Conservation (phyloP, 23 tunicate species). For the Ciona savignyi region DNA sequence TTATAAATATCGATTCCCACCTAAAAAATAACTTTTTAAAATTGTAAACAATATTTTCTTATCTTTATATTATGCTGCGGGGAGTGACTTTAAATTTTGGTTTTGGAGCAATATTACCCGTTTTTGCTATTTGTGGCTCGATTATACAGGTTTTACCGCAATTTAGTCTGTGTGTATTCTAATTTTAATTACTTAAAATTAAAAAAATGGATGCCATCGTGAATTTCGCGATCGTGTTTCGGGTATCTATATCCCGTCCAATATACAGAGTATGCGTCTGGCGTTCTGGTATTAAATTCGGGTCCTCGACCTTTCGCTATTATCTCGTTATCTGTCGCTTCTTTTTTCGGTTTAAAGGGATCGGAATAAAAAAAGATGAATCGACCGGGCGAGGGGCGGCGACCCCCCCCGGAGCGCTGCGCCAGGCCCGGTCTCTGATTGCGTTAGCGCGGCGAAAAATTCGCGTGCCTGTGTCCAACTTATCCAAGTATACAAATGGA, state of each 20-base stretch:
- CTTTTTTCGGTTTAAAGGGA: background rate
- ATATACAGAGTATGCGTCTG: background rate
- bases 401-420: slow-evolving; percentile 1
- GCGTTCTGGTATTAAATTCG: background rate
- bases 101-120: no score
- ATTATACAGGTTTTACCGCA: background rate
- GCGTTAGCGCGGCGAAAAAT: background rate
- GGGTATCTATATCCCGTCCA: no score
- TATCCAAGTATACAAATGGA: background rate
- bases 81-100: no score
- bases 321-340: background rate
- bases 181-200: no score
- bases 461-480: background rate
- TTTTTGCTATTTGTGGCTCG: no score
- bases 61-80: no score
- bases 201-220: no score
- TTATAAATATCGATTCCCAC: no score
- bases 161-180: no score
- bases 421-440: background rate
- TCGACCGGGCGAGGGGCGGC: background rate
- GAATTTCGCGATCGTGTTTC: no score
- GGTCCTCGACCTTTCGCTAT: background rate
- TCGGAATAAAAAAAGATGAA: background rate
- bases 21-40: no score
- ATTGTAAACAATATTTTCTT: no score